Conservation (phyloP, 2,113 vertebrate genomes). For the Centropus bengalensis region DNA sequence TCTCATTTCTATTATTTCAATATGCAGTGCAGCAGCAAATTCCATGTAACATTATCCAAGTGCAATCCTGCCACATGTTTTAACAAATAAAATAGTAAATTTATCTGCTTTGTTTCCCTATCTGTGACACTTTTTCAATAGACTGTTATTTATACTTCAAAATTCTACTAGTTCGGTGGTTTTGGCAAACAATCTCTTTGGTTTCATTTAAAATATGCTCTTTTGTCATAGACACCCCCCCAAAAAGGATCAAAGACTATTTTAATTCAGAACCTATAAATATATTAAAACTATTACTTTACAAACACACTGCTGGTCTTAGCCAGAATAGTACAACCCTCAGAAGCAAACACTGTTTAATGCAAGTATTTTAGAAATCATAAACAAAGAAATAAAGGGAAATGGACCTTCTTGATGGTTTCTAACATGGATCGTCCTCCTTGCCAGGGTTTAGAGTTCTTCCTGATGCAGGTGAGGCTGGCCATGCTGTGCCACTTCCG, state of each 20-base stretch:
- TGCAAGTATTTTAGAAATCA: background rate
- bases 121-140: background rate
- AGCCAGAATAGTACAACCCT: background rate
- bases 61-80: background rate
- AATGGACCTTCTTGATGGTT: slow-evolving; percentile 93
- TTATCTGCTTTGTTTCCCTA: background rate
- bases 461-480: slow-evolving; percentile 96
- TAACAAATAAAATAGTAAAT: background rate
- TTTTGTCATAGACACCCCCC: background rate
- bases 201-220: background rate
- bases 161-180: background rate
- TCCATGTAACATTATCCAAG: background rate
- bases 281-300: background rate
- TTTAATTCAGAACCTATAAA: background rate
- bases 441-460: slow-evolving; percentile 97
- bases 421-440: slow-evolving; percentile 97
- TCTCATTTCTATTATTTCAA: background rate
- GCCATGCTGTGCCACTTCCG: slow-evolving; percentile 99
- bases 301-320: background rate
- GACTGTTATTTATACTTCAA: background rate
- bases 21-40: background rate
- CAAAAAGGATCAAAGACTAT: background rate
- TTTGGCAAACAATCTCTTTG: background rate
- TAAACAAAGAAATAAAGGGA: background rate
- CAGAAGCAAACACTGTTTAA: background rate